Base-by-base conservation (phyloP, 2,888 invertebrate species). In the Sylvicola cinctus region DNA sequence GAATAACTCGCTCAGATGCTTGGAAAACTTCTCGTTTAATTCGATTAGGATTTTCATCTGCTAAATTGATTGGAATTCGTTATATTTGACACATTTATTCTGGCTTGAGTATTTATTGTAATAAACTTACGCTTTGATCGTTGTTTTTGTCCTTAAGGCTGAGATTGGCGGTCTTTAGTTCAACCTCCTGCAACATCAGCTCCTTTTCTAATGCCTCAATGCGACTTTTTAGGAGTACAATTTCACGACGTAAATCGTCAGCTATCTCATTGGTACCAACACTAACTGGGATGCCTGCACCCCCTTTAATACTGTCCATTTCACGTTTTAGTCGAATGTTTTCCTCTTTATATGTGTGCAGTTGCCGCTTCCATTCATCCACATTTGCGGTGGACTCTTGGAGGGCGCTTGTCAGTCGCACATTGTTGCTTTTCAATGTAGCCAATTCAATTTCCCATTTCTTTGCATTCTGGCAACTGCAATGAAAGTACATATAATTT, bases 371-470 rank as follows among this genome's bases (percentile, higher is more conserved):
- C 95, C 95, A 95, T 59, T 95, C 93, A 52, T 95, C 95, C 17
- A 95, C 95, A 57, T 95, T 95, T 38, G 93, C 85, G 23, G 93
- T 93, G 50, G 88, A 90, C 58, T 70, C 70, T 58, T 95, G 93
- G 37, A 95, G 66, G 13, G 95, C 93, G 46, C 88, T 87, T 5
- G 95, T 95, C 49, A 96, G 65, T 42, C 93, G 73, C 25, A 85
- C 74, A 58, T 95, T 96, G 62, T 93, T 95, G 52, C 84, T 91
- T 64, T 95, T 95, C 44, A 96, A 63, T 2, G 91, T 93, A 32
- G 87, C 80, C 44, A 96, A 63, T 60, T 96, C 95, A 29, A 93
- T 79, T 65, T 95, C 95, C 95, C 95, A 95, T 57, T 95, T 93
- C 62, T 93, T 95, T 8, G 93, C 93, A 62, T 95, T 95, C 28